Percentiles rank a stretch among this genome's conserved stretches.
phyloP scores from a whole-genome alignment of 2,888 invertebrate genomes.

The Pandemis cinnamomeana region DNA sequence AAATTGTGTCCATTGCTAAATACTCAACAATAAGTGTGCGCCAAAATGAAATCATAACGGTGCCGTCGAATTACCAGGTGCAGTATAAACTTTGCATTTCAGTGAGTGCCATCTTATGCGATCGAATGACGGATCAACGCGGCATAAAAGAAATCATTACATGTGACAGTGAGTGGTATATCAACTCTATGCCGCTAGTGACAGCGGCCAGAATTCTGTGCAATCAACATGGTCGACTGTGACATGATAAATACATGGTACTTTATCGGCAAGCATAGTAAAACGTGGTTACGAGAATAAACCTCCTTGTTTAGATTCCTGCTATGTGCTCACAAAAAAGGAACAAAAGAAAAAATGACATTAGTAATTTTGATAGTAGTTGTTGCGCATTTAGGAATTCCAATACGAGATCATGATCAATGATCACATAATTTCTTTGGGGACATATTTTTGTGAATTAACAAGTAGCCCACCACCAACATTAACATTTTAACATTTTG shows the following conservation, averaged over 20 bases:
- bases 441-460: conserved; percentile 35
- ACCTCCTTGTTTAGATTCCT: conserved; percentile 83
- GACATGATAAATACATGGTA: conserved; percentile 71
- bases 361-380: conserved; percentile 75
- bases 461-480: conserved; percentile 43
- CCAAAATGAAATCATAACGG: conserved; percentile 82
- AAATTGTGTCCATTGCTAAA: conserved; percentile 84
- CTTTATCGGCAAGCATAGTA: conserved; percentile 80
- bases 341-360: conserved; percentile 79
- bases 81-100: conserved; percentile 83
- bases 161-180: conserved; percentile 88
- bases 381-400: conserved; percentile 57
- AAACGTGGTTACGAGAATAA: conserved; percentile 79
- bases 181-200: conserved; percentile 62
- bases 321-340: conserved; percentile 82
- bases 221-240: conserved; percentile 65
- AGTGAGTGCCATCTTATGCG: conserved; percentile 84
- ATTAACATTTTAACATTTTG: conserved; percentile 49
- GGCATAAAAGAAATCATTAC: conserved; percentile 85
- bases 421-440: conserved; percentile 10
- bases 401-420: conserved; percentile 25
- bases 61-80: conserved; percentile 84
- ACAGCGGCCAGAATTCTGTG: conserved; percentile 65
- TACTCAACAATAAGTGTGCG: conserved; percentile 84
- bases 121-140: conserved; percentile 63